Evolutionary conservation across 2,797 vertebrate species (phyloP).

Genomic region (Atherinosoma microstoma): DNA sequence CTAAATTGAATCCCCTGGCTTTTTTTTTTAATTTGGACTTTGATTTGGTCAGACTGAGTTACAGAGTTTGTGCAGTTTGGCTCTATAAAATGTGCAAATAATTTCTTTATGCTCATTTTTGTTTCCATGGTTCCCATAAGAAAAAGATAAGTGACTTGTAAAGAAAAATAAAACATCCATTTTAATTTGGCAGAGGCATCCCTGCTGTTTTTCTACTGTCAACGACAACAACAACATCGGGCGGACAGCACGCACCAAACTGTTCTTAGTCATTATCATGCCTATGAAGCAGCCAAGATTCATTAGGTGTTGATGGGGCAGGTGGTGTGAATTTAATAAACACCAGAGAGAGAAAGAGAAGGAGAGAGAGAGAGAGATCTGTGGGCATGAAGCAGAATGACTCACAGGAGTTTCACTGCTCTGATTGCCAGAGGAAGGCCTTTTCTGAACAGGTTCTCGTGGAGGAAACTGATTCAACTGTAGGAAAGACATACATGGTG

Average conservation of each 20-base stretch:
- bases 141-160: neutral
- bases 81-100: neutral
- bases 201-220: constrained; percentile 49
- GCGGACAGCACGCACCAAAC: constrained; percentile 18
- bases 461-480: constrained; percentile 35
- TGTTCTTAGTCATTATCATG: constrained; percentile 51
- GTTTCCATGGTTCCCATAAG: constrained; percentile 4
- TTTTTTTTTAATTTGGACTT: neutral
- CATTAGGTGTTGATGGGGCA: constrained; percentile 53
- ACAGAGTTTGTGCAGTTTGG: neutral
- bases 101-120: neutral
- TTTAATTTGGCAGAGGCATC: constrained; percentile 42
- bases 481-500: constrained; percentile 77
- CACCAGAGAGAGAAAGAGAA: constrained; percentile 12
- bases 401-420: constrained; percentile 59
- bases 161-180: constrained; percentile 25
- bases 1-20: neutral
- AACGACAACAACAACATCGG: constrained; percentile 36
- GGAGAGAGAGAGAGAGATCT: constrained; percentile 18
- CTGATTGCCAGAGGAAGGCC: constrained; percentile 62
- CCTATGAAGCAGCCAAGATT: constrained; percentile 39
- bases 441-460: constrained; percentile 34
- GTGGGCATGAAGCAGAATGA: constrained; percentile 59
- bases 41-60: neutral
- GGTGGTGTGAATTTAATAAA: constrained; percentile 66